Evolutionary conservation across 1,140 invertebrate species (phyloP).

Genomic region (Formica selysi): DNA sequence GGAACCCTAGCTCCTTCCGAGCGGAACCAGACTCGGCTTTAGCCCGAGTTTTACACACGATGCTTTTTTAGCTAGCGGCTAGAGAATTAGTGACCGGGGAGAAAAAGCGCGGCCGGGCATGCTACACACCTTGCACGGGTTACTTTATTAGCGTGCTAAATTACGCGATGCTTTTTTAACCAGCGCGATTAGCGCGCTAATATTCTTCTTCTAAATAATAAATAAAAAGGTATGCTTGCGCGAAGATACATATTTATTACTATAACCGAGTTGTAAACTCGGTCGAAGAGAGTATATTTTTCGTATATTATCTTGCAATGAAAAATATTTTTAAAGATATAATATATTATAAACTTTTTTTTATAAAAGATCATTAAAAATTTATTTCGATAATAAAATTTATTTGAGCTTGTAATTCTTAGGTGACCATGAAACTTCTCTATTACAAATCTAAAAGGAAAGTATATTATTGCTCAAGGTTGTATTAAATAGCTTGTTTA

Average conservation of each 20-base stretch:
- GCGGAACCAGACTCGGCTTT: conserved; percentile 53
- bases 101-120: conserved; percentile 35
- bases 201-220: not conserved
- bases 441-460: no score
- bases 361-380: not conserved
- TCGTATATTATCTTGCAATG: no score
- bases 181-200: conserved; percentile 14
- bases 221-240: no score
- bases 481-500: not conserved
- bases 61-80: conserved; percentile 49
- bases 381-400: not conserved
- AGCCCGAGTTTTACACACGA: conserved; percentile 39
- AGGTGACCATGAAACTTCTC: not conserved
- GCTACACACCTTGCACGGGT: conserved; percentile 2
- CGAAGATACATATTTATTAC: no score
- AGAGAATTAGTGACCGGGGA: conserved; percentile 43
- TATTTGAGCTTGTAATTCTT: not conserved
- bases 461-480: not conserved
- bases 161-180: conserved; percentile 36
- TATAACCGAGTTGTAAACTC: no score
- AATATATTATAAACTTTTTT: not conserved
- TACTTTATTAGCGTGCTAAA: conserved; percentile 51
- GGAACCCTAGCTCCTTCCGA: conserved; percentile 46
- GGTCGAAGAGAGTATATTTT: no score
- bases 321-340: no score